Conservation (phyloP, 30 jellyfish, hydroid and myxozoan species). For the Cassiopea xamachana region DNA sequence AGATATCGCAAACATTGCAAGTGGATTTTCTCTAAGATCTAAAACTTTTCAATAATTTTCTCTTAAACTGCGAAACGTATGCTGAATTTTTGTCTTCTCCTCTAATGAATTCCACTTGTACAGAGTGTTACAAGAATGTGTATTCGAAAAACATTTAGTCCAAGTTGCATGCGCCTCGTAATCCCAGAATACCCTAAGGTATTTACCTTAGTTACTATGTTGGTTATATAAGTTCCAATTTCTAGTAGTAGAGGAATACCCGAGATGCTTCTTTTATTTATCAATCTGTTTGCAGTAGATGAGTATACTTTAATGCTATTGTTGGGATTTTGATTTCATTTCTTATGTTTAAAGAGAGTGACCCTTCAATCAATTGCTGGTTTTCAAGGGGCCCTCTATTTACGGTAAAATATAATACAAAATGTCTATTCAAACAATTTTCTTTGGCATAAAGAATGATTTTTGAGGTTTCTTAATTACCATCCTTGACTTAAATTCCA, state of each 20-base stretch:
- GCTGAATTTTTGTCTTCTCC: not conserved
- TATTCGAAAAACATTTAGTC: not conserved
- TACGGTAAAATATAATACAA: too few species aligned
- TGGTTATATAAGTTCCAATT: conserved; percentile 24
- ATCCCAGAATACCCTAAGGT: not conserved
- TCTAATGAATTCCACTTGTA: conserved; percentile 19
- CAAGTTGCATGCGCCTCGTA: not conserved
- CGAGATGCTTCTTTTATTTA: conserved; percentile 16
- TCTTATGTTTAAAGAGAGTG: too few species aligned
- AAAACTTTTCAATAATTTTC: too few species aligned
- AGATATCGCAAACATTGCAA: not conserved
- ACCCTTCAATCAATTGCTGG: conserved; percentile 18
- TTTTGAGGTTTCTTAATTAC: conserved; percentile 24
- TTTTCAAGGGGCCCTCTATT: conserved; percentile 27
- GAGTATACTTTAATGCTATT: conserved; percentile 27
- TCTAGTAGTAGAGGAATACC: conserved; percentile 54
- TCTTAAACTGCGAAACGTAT: not conserved
- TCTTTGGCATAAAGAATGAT: conserved; percentile 47
- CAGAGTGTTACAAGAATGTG: not conserved
- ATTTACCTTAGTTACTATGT: conserved; percentile 39
- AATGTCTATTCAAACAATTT: too few species aligned
- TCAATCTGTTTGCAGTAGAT: conserved; percentile 11
- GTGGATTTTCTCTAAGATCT: not conserved
- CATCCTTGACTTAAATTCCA: conserved; percentile 15
- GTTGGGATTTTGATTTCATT: too few species aligned